Evolutionary conservation across 2,888 invertebrate genomes (phyloP), one percentile per base, ranked within the genome.

Genomic region (Clistopyga incitator): DNA sequence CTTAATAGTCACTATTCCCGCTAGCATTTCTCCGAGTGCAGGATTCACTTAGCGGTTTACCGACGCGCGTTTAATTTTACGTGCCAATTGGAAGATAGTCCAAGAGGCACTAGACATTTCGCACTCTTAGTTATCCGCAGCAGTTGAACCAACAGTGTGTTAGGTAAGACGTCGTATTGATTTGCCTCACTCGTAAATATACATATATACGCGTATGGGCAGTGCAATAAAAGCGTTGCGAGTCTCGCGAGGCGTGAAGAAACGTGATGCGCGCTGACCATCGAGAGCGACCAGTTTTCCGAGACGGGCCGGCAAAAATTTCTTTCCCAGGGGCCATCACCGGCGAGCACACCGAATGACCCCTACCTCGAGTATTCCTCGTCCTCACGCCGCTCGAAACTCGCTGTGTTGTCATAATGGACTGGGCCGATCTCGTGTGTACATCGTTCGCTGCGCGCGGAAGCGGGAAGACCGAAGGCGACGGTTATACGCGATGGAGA

Each of bases 281-380:
- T 23, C 2, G 13, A 13, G 45, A 23, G 59, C 38, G 76, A 89
- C 89, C 88, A 89, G 90, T 89, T 90, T 91, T 88, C 87, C 87
- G 68, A 84, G 84, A 88, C 83, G 88, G 87, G 86, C 79, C 87
- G 82, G 81, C 42, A 80, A 85, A 81, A 72, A 54, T 78, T 87
- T 70, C 20, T 87, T 89, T 88, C 89, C 88, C 88, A 88, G 86
- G 88, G 88, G 87, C 65, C 72, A 80, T 68, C 77, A 84, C 80
- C 59, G 25, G 47, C 34, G 54, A 45, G n/a, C 77, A 29, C 34
- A 20, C 6, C 29, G 47, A 77, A 23, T 78, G 81, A 82, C 78
- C 84, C 84, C 79, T 71, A 61, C 75, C 72, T 72, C 18, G 83
- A 71, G 45, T 70, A 42, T 54, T 45, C 20, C 68, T 67, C 29